Evolutionary conservation across 2,888 invertebrate species (phyloP), one percentile per base, ranked within the genome.

Genomic region (Stenoptilia bipunctidactyla): DNA sequence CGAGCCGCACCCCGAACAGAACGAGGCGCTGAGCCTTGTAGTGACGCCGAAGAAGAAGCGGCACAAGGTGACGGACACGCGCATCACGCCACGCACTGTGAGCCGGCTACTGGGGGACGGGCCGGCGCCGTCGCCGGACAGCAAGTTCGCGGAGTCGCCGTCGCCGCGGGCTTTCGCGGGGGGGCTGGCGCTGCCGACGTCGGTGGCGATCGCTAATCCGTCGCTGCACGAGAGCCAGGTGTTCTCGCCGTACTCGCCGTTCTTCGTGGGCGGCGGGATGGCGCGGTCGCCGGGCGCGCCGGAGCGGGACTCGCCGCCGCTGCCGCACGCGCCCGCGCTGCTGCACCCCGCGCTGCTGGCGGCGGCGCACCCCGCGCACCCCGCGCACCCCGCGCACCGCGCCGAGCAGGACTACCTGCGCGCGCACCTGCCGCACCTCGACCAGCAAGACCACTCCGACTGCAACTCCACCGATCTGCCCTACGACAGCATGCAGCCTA

Each of bases 121-220:
- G 36, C 88, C 89, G 56, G 90, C 90, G 40, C 90, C 90, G 55
- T 90, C 90, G 44, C 88, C 89, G 40, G 88, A 80, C 59, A 72
- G 68, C 58, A 79, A 77, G 61, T 74, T 85, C 66, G 69, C 86
- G 55, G 89, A 90, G 53, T 91, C 92, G 40, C 91, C 92, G 48
- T 88, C 93, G 59, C 88, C 91, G 58, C 85, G 90, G 72, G 90
- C 91, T 70, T 89, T 89, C 56, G 92, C 92, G 40, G 92, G 94
- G 42, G 93, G 95, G 85, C 88, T 96, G 83, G 93, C 94, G 60
- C 87, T 97, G 70, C 96, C 97, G 52, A 97, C 97, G 45, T 94
- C 96, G 47, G 97, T 97, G 65, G 97, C 97, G 69, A 97, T 97
- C 72, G 94, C 97, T 45, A 97, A 97, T 79, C 97, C 97, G 43